Evolutionary conservation across 2,888 invertebrate species (phyloP).

Genomic region (Onchidella celtica): DNA sequence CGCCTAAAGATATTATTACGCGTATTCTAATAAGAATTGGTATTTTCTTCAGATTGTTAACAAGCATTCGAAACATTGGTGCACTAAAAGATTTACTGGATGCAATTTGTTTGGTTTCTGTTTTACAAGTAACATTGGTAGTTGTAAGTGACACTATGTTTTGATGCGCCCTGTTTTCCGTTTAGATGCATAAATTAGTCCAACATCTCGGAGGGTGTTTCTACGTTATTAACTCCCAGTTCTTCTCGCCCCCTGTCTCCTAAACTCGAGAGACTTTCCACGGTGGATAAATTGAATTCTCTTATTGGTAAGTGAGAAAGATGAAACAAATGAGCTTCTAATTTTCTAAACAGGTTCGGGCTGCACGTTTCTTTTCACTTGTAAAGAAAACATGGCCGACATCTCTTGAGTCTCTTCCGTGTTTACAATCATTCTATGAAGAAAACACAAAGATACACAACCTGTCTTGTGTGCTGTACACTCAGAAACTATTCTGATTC

Average conservation of each 20-base stretch:
- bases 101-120: background rate
- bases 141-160: slow-evolving; percentile 10
- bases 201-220: slow-evolving; percentile 64
- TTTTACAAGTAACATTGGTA: background rate
- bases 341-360: background rate
- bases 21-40: too few relatives aligned
- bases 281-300: background rate
- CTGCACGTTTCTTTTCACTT: background rate
- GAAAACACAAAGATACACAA: background rate
- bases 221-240: slow-evolving; percentile 58
- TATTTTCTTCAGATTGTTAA: too few relatives aligned
- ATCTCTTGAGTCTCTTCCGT: slow-evolving; percentile 19
- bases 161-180: slow-evolving; percentile 49
- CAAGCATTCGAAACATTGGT: too few relatives aligned
- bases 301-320: background rate
- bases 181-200: slow-evolving; percentile 58
- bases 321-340: background rate
- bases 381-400: slow-evolving; percentile 27
- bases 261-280: background rate
- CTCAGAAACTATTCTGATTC: too few relatives aligned
- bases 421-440: background rate
- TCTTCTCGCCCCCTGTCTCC: slow-evolving; percentile 1
- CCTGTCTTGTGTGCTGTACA: too few relatives aligned
- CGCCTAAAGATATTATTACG: slow-evolving; percentile 7
- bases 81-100: background rate